These are phyloP conservation scores for Crenuchus spilurus DNA, from an alignment of 2,797 vertebrate species.

Conservation along the genomic window DNA sequence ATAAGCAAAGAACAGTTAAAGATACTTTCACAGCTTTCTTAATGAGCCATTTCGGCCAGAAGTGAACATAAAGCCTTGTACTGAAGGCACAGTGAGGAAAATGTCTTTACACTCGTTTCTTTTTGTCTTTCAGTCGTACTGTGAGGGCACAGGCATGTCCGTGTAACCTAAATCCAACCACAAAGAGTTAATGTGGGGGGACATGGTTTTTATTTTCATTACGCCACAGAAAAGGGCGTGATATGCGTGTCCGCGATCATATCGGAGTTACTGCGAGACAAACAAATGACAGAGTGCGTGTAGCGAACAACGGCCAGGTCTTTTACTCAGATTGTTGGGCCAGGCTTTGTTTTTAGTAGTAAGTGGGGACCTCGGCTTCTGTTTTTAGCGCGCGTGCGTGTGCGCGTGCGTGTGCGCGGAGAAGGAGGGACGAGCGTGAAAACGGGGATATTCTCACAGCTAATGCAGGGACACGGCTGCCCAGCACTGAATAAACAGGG, in stretches of 20 bases:
- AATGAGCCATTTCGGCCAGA: background rate
- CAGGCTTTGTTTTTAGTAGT: no score
- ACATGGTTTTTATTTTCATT: conserved; percentile 42
- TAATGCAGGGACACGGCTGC: background rate
- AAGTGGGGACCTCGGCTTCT: no score
- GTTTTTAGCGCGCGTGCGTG: no score
- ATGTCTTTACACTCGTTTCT: background rate
- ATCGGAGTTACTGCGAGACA: no score
- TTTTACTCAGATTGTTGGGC: no score
- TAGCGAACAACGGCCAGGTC: no score
- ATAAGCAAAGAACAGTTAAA: background rate
- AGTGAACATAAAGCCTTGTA: background rate
- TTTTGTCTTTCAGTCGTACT: no score
- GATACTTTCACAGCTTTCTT: background rate
- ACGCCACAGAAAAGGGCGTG: conserved; percentile 51
- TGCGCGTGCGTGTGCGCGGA: background rate
- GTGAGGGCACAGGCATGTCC: no score
- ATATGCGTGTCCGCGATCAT: conserved; percentile 35
- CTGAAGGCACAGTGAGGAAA: no score
- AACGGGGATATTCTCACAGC: background rate
- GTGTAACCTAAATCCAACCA: background rate
- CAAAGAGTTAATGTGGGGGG: conserved; percentile 50
- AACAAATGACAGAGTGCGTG: no score
- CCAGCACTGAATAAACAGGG: conserved; percentile 54
- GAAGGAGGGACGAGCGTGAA: background rate